Evolutionary conservation across 2,888 invertebrate species (phyloP).

Genomic region (Crocallis elinguaria): DNA sequence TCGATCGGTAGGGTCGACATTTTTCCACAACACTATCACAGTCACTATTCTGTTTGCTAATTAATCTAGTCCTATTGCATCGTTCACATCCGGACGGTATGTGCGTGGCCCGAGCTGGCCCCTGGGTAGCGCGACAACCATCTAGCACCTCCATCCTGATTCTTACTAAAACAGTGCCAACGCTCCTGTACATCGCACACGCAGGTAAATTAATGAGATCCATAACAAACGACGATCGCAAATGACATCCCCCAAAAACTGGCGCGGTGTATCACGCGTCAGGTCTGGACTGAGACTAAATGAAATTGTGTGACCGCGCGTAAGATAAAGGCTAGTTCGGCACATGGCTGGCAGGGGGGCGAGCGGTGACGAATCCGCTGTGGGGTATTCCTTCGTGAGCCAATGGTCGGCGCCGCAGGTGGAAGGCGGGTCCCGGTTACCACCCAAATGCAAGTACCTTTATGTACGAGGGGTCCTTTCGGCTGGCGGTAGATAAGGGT

Average conservation of each 20-base stretch:
- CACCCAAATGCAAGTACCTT: slow-evolving; percentile 61
- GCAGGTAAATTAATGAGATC: slow-evolving; percentile 71
- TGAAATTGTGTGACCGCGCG: slow-evolving; percentile 73
- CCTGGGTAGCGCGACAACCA: slow-evolving; percentile 44
- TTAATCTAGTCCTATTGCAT: slow-evolving; percentile 75
- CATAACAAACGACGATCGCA: slow-evolving; percentile 68
- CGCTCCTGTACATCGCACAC: slow-evolving; percentile 69
- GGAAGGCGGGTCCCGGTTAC: slow-evolving; percentile 61
- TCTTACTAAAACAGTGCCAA: slow-evolving; percentile 74
- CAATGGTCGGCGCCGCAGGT: slow-evolving; percentile 59
- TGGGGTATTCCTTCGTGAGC: slow-evolving; percentile 58
- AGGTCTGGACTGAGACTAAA: slow-evolving; percentile 80
- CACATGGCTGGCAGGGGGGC: slow-evolving; percentile 63
- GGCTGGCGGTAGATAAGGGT: slow-evolving; percentile 58
- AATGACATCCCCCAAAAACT: slow-evolving; percentile 71
- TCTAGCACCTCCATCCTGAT: slow-evolving; percentile 65
- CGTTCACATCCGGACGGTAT: slow-evolving; percentile 69
- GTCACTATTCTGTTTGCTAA: slow-evolving; percentile 73
- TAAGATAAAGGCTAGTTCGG: slow-evolving; percentile 78
- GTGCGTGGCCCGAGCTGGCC: slow-evolving; percentile 47
- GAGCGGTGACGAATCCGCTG: slow-evolving; percentile 62
- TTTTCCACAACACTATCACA: slow-evolving; percentile 76
- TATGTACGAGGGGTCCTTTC: slow-evolving; percentile 61
- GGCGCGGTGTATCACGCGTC: slow-evolving; percentile 72
- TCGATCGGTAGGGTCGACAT: slow-evolving; percentile 68